Evolutionary conservation across 2,888 invertebrate genomes (phyloP).

Genomic region (Agrochola lychnidis): DNA sequence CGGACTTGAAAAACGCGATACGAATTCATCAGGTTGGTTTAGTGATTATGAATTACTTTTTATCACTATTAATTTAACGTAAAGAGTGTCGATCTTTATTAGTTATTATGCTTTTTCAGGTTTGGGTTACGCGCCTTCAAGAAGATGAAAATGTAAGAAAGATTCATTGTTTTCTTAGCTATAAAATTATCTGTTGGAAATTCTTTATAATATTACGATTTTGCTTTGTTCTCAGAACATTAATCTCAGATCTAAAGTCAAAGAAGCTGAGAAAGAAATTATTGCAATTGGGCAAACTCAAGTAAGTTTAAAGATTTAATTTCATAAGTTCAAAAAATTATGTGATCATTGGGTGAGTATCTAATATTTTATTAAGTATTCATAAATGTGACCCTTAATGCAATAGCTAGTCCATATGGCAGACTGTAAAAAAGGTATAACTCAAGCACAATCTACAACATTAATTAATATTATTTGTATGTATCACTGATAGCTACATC

Average conservation of each 20-base stretch:
- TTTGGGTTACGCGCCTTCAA: slow-evolving; percentile 90
- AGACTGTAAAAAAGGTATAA: not conserved
- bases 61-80: slow-evolving; percentile 18
- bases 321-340: not conserved
- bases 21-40: slow-evolving; percentile 91
- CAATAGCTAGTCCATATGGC: not conserved
- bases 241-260: slow-evolving; percentile 88
- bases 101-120: slow-evolving; percentile 76
- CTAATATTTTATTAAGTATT: not conserved
- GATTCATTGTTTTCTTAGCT: slow-evolving; percentile 30
- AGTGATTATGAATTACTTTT: slow-evolving; percentile 48
- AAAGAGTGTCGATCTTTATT: slow-evolving; percentile 19
- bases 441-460: not conserved
- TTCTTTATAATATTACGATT: not conserved
- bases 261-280: slow-evolving; percentile 91
- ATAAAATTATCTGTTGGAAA: not conserved
- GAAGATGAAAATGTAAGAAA: slow-evolving; percentile 89
- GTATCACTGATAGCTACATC: not conserved
- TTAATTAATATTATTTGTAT: not conserved
- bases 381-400: not conserved
- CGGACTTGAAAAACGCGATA: slow-evolving; percentile 91
- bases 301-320: slow-evolving; percentile 80
- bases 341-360: not conserved
- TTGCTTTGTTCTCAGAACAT: slow-evolving; percentile 84
- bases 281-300: slow-evolving; percentile 90